Base-by-base conservation (phyloP, 2,797 vertebrate species). In the Mionectes olivaceus region DNA sequence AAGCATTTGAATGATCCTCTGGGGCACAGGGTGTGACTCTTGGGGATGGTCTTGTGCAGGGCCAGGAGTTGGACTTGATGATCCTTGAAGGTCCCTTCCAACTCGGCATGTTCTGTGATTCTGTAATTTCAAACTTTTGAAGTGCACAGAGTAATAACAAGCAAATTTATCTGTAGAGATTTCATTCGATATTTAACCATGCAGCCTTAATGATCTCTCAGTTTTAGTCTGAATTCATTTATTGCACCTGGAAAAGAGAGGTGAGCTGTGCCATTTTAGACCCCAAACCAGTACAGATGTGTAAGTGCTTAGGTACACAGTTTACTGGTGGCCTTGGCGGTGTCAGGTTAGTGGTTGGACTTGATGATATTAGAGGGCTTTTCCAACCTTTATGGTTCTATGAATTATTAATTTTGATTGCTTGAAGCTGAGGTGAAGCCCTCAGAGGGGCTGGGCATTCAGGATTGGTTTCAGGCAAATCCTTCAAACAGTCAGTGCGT, bases 391-490 rank as follows among this genome's bases (percentile, higher is more conserved):
- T 57, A 24, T 39, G 28, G 17, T 87, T 33, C 19, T 18, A 4
- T 65, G 28, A 82, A n/a, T 85, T 81, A 68, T 68, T 87, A 22
- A 91, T 83, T 63, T n/a, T 44, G 73, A 41, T 64, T 19, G 41
- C 12, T 24, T 39, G 43, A 52, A 52, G 50, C 41, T 46, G 22
- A 70, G 77, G 80, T 93, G n/a, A 70, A 79, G 50, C 71, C 30
- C 59, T 82, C 41, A 24, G 56, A 56, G 25, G 33, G 23, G 6
- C 44, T 19, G 23, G 44, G 61, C 37, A 55, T 79, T 60, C 32
- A 24, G 52, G 79, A 41, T 78, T 91, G 69, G 59, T 91, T 75
- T 82, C 33, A 33, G 91, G 75, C 91, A 94, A 55, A 92, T 88
- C 87, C 89, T 89, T 94, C 61, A 57, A 60, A 11, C 13, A 39